Base-by-base conservation (phyloP, 2,113 vertebrate genomes). In the Gobius niger region DNA sequence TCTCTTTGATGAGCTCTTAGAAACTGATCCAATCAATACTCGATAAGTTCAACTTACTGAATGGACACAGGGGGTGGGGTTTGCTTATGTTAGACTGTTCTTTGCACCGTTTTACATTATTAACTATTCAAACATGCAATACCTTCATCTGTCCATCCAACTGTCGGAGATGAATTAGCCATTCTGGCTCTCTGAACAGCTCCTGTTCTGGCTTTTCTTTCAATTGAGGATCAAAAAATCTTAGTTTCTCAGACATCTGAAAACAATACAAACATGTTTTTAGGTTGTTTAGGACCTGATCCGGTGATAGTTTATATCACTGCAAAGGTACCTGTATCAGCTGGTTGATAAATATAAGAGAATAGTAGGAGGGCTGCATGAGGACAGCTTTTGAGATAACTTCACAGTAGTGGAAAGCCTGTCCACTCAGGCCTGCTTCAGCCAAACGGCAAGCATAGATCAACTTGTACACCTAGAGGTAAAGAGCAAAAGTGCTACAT, bases 331-430 rank as follows among this genome's bases (percentile, higher is more conserved):
- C 98, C 95, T 99, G 94, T 7, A 94, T 92, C 9, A 98, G 90
- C 83, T 98, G 98, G 63, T 89, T 87, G 67, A 98, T 90, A 9
- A 99, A 94, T 61, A 98, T 92, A 0, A 92, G 91, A 0, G 98
- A 98, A 61, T 94, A 93, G 70, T 89, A 86, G 5, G 81, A 88
- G 0, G 96, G 95, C 61, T 92, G 91, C 15, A 51, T 74, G n/a
- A 98, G 92, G 69, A 99, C 57, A 9, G 88, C 91, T 82, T 80
- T 93, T n/a, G 96, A 93, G 47, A 99, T 95, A n/a, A 95, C 95
- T 83, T 99, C 98, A 44, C 96, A 99, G 79, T 99, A 99, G 77
- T 98, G 97, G 75, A 98, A 98, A 65, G 98, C 97, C 80, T 98
- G 98, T 0, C 95, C 94, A 19, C 95, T 92, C 0, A 99, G 93